phyloP scores from a whole-genome alignment of 2,797 vertebrate genomes.

The Brachyrhaphis roseni region DNA sequence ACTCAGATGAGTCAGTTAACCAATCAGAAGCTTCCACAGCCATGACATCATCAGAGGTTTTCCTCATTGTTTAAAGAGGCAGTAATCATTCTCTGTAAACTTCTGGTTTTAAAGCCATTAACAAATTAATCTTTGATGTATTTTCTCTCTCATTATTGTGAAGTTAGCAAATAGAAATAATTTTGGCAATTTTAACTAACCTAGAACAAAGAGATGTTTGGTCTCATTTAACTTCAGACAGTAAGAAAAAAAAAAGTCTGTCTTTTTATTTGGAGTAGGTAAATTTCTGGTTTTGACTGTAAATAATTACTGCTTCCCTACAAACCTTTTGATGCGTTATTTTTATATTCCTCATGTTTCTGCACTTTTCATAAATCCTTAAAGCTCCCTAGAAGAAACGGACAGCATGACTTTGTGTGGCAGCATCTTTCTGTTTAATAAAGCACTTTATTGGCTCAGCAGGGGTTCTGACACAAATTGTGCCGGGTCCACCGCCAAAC shows the following conservation, averaged over 20 bases:
- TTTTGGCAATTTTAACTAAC: too few relatives aligned
- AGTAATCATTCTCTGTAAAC: background rate
- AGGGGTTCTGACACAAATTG: background rate
- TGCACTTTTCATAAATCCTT: background rate
- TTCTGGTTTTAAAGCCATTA: background rate
- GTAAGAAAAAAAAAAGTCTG: too few relatives aligned
- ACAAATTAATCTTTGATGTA: background rate
- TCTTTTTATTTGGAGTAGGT: background rate
- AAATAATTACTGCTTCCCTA: background rate
- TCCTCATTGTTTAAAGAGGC: background rate
- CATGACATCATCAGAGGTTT: background rate
- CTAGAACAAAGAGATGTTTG: too few relatives aligned
- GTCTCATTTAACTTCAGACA: too few relatives aligned
- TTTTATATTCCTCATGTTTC: background rate
- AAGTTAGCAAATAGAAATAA: background rate
- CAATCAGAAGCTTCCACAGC: background rate
- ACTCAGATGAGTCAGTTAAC: background rate
- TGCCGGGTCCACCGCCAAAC: background rate
- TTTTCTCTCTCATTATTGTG: background rate
- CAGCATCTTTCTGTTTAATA: conserved; percentile 7
- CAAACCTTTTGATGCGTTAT: background rate
- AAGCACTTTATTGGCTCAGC: background rate
- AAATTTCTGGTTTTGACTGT: background rate
- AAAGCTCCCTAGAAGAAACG: background rate
- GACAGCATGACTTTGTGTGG: background rate